A percentile compares a stretch with the other conserved stretches of the same genome.
Conservation (phyloP, 2,888 invertebrate genomes). For the Eupsilia transversa region DNA sequence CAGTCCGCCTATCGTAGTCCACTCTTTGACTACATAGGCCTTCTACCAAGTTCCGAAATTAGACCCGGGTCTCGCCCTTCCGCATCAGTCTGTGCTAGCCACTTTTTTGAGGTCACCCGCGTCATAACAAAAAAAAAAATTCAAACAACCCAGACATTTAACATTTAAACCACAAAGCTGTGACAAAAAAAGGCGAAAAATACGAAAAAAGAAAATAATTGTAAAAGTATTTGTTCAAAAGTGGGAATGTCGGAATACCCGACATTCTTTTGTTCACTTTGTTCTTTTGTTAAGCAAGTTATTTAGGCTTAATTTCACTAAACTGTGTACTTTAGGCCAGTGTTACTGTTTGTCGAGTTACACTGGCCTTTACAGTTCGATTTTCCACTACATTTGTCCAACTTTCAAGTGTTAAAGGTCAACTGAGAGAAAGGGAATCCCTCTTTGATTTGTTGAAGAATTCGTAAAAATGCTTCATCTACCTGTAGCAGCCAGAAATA, state of each 20-base stretch:
- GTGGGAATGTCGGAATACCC: constrained; percentile 55
- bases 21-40: not conserved
- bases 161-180: constrained; percentile 36
- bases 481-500: too few species aligned
- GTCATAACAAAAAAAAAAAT: constrained; percentile 20
- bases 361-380: constrained; percentile 27
- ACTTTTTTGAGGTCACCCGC: not conserved
- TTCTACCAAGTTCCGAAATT: not conserved
- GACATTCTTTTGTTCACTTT: constrained; percentile 65
- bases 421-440: not conserved
- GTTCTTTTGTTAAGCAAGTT: constrained; percentile 65
- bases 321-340: constrained; percentile 38
- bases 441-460: constrained; percentile 20
- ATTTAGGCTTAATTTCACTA: constrained; percentile 63
- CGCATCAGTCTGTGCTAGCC: not conserved
- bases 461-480: not conserved
- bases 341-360: constrained; percentile 20
- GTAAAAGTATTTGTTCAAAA: constrained; percentile 64
- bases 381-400: constrained; percentile 17
- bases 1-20: too few species aligned
- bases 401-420: constrained; percentile 14
- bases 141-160: constrained; percentile 29
- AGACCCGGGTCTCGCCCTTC: too few species aligned
- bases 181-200: constrained; percentile 61
- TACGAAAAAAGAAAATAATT: constrained; percentile 47